Percentiles rank a stretch among this genome's conserved stretches.
Conservation (phyloP, 2,888 invertebrate species). For the Agonopterix alstromeriana region DNA sequence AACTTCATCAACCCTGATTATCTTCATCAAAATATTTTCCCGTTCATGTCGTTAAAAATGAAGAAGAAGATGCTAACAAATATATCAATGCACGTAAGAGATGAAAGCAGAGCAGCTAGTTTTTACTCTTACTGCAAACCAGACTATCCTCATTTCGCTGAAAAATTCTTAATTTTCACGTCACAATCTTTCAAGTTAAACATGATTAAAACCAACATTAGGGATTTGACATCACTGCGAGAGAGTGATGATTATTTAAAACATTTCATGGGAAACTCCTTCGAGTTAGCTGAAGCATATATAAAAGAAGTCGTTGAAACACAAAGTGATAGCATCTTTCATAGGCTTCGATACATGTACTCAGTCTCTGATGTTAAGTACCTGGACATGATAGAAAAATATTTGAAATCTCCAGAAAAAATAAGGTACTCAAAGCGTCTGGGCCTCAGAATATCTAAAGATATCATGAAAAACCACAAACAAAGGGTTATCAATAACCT, state of each 20-base stretch:
- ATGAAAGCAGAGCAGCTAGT: slow-evolving; percentile 23
- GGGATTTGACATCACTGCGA: slow-evolving; percentile 1
- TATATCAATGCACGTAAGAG: slow-evolving; percentile 28
- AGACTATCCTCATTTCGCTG: slow-evolving; percentile 25
- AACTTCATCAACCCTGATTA: slow-evolving; percentile 34
- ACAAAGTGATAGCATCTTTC: slow-evolving; percentile 7
- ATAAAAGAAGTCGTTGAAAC: slow-evolving; percentile 4
- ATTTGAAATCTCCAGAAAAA: slow-evolving; percentile 1
- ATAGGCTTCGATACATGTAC: slow-evolving; percentile 20
- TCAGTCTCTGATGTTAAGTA: slow-evolving; percentile 20
- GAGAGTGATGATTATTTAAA: background rate
- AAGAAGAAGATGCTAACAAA: slow-evolving; percentile 36
- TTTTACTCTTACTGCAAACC: slow-evolving; percentile 40
- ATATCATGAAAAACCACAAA: slow-evolving; percentile 36
- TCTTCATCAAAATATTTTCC: slow-evolving; percentile 40
- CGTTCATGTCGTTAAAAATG: slow-evolving; percentile 49
- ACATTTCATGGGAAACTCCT: slow-evolving; percentile 31
- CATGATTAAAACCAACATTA: slow-evolving; percentile 14
- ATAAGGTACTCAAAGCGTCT: slow-evolving; percentile 5
- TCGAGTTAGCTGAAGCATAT: slow-evolving; percentile 25
- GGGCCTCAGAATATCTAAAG: slow-evolving; percentile 27
- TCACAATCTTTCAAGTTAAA: slow-evolving; percentile 35
- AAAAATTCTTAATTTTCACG: slow-evolving; percentile 38
- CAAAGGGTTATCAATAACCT: slow-evolving; percentile 30
- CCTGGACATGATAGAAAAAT: slow-evolving; percentile 24